A percentile compares a stretch with the other conserved stretches of the same genome.
phyloP scores from a whole-genome alignment of 2,113 vertebrate species.

The Conger conger region DNA sequence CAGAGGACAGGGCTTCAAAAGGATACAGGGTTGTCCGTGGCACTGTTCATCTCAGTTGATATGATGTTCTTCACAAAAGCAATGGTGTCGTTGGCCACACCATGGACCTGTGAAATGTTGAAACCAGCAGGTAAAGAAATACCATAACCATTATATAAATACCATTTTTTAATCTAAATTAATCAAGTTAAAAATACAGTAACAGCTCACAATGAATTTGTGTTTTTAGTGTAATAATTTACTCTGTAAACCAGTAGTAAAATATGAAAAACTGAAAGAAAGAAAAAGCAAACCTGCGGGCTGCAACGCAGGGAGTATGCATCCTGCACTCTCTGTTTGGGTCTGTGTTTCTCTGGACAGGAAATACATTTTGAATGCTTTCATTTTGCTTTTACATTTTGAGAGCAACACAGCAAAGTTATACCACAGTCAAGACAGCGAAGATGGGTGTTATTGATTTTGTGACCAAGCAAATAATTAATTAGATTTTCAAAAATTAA shows the following conservation, averaged over 20 bases:
- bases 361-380: background rate
- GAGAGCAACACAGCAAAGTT: background rate
- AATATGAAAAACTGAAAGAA: background rate
- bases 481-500: too few relatives aligned
- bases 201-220: too few relatives aligned
- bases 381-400: too few relatives aligned
- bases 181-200: too few relatives aligned
- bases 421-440: too few relatives aligned
- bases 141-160: too few relatives aligned
- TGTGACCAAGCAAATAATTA: too few relatives aligned
- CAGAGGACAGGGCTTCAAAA: slow-evolving; percentile 22
- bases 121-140: background rate
- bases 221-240: too few relatives aligned
- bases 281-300: slow-evolving; percentile 69
- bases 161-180: too few relatives aligned
- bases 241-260: too few relatives aligned
- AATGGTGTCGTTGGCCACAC: slow-evolving; percentile 80
- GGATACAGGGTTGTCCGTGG: slow-evolving; percentile 84
- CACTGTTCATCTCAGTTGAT: slow-evolving; percentile 77
- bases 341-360: slow-evolving; percentile 74
- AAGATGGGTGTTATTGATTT: background rate
- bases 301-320: slow-evolving; percentile 80
- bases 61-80: slow-evolving; percentile 78
- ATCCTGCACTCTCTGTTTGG: slow-evolving; percentile 78
- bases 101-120: slow-evolving; percentile 70